Base-by-base conservation (phyloP, 1,140 invertebrate genomes). In the Scaptodrosophila lebanonensis region DNA sequence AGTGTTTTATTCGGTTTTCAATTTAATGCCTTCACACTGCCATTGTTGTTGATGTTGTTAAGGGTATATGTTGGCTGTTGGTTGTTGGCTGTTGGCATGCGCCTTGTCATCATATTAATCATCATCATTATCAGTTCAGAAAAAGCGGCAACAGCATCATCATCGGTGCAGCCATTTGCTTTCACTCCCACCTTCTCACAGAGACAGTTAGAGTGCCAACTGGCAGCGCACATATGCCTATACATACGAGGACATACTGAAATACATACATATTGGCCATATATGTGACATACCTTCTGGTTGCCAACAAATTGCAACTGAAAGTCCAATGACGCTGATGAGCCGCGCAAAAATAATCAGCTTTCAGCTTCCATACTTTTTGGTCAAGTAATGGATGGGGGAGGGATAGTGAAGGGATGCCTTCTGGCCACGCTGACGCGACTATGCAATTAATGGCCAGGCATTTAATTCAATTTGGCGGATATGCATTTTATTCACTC, bases 1-100 rank as follows among this genome's bases (percentile, higher is more conserved):
- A 82, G 75, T 82, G 75, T 82, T 82, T 82, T 82, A 82, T 82
- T 79, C 61, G 76, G 58, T 83, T 82, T 82, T 83, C 75, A 82
- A 82, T 82, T 82, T 82, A 62, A 60, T 56, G 57, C 33, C 29
- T 58, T 7, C 15, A 18, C n/a, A n/a, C n/a, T n/a, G n/a, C n/a
- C n/a, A n/a, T n/a, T n/a, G n/a, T n/a, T n/a, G n/a, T n/a, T n/a
- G n/a, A n/a, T n/a, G n/a, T n/a, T n/a, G n/a, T n/a, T n/a, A n/a
- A n/a, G n/a, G n/a, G n/a, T n/a, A n/a, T n/a, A n/a, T n/a, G n/a
- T n/a, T n/a, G n/a, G n/a, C n/a, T n/a, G n/a, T n/a, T 3, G 22
- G 22, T 25, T 8, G 22, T 25, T 25, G 22, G 8, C 22, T 4
- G 22, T 8, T 25, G 22, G 22, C 2, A 4, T n/a, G 6, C 16